Percentiles rank a stretch among this genome's conserved stretches.
Evolutionary conservation across 2,113 vertebrate genomes (phyloP).

Genomic region (Corvus moneduloides): DNA sequence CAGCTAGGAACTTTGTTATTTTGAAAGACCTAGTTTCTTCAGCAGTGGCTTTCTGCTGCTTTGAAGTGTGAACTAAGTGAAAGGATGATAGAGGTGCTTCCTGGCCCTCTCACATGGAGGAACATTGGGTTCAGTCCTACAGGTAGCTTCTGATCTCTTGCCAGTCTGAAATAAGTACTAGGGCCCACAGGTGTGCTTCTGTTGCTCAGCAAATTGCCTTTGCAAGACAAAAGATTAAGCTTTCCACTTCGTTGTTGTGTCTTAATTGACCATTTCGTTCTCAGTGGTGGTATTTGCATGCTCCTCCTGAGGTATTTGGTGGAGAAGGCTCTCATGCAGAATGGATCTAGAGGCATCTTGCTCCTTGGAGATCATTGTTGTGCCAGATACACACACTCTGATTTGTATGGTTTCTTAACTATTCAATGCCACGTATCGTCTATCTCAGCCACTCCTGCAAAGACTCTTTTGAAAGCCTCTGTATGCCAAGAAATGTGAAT

Average conservation of each 20-base stretch:
- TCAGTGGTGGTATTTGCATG: not conserved
- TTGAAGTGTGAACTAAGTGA: not conserved
- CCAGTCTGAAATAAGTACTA: not conserved
- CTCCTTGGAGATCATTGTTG: rapidly evolving
- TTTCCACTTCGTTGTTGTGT: not conserved
- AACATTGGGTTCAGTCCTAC: not conserved
- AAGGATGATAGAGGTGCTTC: not conserved
- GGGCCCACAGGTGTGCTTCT: not conserved
- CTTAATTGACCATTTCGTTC: not conserved
- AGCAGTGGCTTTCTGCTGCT: not conserved
- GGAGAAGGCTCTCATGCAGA: not conserved
- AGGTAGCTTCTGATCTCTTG: not conserved
- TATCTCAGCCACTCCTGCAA: not conserved
- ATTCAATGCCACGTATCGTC: not conserved
- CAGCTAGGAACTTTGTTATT: not conserved
- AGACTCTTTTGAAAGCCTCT: not conserved
- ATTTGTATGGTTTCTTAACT: not conserved
- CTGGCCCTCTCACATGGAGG: not conserved
- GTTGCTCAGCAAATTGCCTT: not conserved
- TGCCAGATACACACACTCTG: not conserved
- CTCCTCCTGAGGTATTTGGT: not conserved
- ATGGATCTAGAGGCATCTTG: not conserved
- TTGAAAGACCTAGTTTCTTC: not conserved
- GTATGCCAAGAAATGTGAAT: not conserved
- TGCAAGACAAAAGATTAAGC: not conserved